A percentile compares a stretch with the other conserved stretches of the same genome.
Conservation (phyloP, 2,113 vertebrate genomes). For the Trematocara unimaculatum region DNA sequence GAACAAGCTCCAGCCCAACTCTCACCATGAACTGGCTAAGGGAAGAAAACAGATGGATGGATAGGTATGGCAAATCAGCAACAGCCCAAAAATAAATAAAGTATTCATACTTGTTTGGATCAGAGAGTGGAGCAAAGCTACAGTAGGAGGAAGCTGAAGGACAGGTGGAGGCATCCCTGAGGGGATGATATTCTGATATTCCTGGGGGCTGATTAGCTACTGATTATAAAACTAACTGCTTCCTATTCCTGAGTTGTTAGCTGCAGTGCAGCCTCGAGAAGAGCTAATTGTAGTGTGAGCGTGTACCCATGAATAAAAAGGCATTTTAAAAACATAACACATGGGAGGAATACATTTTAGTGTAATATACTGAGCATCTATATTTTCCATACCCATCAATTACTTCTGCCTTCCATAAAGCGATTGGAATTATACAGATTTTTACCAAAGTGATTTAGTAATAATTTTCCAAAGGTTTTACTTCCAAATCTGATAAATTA, state of each 20-base stretch:
- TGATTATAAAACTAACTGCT: background rate
- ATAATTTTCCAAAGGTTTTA: background rate
- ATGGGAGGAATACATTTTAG: background rate
- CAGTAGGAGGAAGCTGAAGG: background rate
- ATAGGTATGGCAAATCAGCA: background rate
- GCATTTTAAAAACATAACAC: background rate
- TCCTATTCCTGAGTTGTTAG: background rate
- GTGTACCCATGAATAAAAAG: background rate
- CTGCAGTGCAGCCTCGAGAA: background rate
- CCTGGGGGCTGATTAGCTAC: background rate
- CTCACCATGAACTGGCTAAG: background rate
- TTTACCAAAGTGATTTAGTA: background rate
- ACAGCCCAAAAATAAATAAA: background rate
- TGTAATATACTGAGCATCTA: background rate
- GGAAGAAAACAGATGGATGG: background rate
- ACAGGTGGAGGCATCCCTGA: background rate
- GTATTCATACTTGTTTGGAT: conserved; percentile 12
- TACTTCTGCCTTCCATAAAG: background rate
- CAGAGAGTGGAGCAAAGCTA: background rate
- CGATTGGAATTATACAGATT: background rate
- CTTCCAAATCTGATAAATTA: background rate
- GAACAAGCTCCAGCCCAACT: background rate
- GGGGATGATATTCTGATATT: background rate
- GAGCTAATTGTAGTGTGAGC: background rate
- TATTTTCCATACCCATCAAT: background rate